These are phyloP conservation scores for Montipora efflorescens DNA, from an alignment of 64 coral and sea anemone genomes.

Conservation along the genomic window DNA sequence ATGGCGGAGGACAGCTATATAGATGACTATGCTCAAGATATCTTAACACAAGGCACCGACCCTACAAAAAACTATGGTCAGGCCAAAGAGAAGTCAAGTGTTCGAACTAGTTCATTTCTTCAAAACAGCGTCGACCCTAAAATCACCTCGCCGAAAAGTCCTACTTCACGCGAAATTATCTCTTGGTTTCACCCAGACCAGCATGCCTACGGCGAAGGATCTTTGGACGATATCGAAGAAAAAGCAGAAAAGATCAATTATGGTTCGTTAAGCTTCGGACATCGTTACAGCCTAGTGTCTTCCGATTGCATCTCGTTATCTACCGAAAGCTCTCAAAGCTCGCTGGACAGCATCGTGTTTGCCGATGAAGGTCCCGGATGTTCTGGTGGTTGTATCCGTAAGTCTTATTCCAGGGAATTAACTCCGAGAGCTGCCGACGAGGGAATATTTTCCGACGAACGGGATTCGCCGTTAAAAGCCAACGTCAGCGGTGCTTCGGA, in stretches of 20 bases:
- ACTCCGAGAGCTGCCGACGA: constrained; percentile 55
- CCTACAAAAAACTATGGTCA: not conserved
- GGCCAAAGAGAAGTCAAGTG: not conserved
- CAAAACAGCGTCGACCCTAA: not conserved
- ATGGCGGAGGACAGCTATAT: not conserved
- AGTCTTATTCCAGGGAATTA: not conserved
- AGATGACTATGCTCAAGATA: not conserved
- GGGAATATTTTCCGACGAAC: constrained; percentile 77
- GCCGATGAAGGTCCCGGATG: constrained; percentile 33
- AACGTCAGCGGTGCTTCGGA: not conserved
- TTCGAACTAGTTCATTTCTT: not conserved
- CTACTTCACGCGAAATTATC: constrained; percentile 54
- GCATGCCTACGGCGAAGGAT: constrained; percentile 33
- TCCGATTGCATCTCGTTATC: constrained; percentile 92
- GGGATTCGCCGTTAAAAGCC: constrained; percentile 31
- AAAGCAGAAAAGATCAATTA: constrained; percentile 77
- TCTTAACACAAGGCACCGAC: not conserved
- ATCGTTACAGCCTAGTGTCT: constrained; percentile 93
- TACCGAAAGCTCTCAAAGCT: constrained; percentile 77
- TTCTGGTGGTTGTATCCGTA: not conserved
- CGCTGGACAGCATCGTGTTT: constrained; percentile 75
- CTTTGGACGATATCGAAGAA: constrained; percentile 59
- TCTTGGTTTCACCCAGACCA: constrained; percentile 60
- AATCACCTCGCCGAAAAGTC: constrained; percentile 1
- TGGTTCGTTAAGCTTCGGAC: constrained; percentile 86